Evolutionary conservation across 2,797 vertebrate species (phyloP).

Genomic region (Pseudocheirus occidentalis): DNA sequence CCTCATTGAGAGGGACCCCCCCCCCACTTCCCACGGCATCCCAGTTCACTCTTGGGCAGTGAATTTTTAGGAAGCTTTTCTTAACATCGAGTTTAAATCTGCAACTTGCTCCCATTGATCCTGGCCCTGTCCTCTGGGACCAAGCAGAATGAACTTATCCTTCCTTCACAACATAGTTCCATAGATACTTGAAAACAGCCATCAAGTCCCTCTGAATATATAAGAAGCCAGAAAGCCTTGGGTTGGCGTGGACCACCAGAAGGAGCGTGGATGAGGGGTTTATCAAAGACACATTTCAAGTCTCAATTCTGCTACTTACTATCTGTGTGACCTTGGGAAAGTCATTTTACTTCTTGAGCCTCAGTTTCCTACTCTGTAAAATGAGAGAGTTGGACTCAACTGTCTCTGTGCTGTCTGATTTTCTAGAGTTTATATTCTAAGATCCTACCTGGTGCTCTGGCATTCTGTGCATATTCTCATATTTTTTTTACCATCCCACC

Average conservation of each 20-base stretch:
- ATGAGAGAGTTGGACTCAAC: neutral
- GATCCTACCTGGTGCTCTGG: neutral
- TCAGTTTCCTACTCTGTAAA: neutral
- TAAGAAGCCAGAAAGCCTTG: neutral
- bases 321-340: neutral
- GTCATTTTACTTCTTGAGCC: neutral
- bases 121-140: neutral
- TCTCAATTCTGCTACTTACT: neutral
- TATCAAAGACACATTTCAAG: neutral
- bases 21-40: neutral
- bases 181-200: neutral
- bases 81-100: neutral
- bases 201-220: neutral
- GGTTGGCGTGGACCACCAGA: neutral
- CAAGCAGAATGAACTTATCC: neutral
- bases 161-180: neutral
- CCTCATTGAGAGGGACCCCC: no score
- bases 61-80: neutral
- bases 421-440: neutral
- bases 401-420: neutral
- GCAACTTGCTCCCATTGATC: neutral
- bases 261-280: neutral
- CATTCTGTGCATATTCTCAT: neutral
- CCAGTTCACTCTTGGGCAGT: neutral
- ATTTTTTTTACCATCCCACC: constrained; percentile 42